These are phyloP conservation scores for Cylas formicarius DNA, from an alignment of 1,140 invertebrate genomes.

Conservation along the genomic window DNA sequence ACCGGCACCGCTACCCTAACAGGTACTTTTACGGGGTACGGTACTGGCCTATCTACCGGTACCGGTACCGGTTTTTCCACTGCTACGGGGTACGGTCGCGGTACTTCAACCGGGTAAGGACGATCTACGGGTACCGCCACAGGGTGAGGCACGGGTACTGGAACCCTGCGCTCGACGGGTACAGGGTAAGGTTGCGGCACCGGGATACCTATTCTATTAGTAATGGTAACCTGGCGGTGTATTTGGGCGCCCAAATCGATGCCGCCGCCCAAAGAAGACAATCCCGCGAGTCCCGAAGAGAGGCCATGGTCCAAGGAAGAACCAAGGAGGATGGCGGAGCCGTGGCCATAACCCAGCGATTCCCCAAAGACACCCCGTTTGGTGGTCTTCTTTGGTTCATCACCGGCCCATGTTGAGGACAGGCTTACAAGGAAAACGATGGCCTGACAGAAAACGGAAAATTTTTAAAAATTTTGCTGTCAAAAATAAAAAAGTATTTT, in stretches of 20 bases:
- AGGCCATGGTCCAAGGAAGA: constrained; percentile 11
- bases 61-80: constrained; percentile 44
- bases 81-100: constrained; percentile 46
- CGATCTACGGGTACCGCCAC: constrained; percentile 35
- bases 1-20: constrained; percentile 27
- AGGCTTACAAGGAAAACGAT: constrained; percentile 22
- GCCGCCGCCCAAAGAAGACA: constrained; percentile 6
- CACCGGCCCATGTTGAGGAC: constrained; percentile 24
- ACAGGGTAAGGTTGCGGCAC: constrained; percentile 31
- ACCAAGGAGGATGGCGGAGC: constrained; percentile 6
- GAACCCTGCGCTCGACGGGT: constrained; percentile 24
- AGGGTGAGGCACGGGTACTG: constrained; percentile 32
- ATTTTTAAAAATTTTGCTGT: constrained; percentile 3
- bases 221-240: constrained; percentile 30
- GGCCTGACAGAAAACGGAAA: constrained; percentile 23
- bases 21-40: constrained; percentile 28
- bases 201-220: constrained; percentile 25
- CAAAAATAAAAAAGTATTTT: too few relatives aligned
- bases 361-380: constrained; percentile 33
- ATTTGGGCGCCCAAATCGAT: constrained; percentile 27
- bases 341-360: constrained; percentile 23
- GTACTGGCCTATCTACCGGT: constrained; percentile 28
- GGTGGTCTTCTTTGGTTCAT: constrained; percentile 28
- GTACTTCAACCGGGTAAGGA: constrained; percentile 42
- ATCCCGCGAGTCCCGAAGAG: not conserved